A percentile compares a stretch with the other conserved stretches of the same genome.
phyloP scores from a whole-genome alignment of 2,888 invertebrate genomes.

The Zygogramma bicolorata region DNA sequence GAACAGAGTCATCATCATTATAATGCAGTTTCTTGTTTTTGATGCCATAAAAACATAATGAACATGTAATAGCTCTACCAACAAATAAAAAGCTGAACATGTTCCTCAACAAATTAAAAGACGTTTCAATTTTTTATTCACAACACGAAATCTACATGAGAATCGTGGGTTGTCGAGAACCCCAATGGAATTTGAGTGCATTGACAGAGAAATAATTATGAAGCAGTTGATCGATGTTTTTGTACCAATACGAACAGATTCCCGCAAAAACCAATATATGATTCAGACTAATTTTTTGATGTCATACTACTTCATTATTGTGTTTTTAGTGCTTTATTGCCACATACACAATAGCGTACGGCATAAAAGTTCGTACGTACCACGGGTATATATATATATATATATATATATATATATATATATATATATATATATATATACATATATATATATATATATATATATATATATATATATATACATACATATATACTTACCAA shows the following conservation, averaged over 20 bases:
- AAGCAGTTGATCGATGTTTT: not conserved
- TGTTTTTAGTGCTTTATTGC: no score
- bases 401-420: no score
- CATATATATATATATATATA: no score
- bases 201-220: not conserved
- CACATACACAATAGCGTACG: no score
- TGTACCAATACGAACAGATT: not conserved
- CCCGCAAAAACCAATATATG: no score
- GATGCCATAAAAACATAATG: constrained; percentile 20
- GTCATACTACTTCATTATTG: no score
- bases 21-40: constrained; percentile 11
- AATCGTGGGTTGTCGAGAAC: not conserved
- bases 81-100: constrained; percentile 11
- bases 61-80: constrained; percentile 8
- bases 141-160: constrained; percentile 1
- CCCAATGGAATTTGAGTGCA: not conserved
- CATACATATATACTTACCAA: no score
- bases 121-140: constrained; percentile 10
- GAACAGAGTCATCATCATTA: constrained; percentile 11
- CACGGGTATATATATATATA: no score
- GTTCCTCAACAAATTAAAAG: constrained; percentile 9
- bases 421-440: no score
- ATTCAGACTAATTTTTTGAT: no score
- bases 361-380: no score
- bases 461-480: no score